These are phyloP conservation scores for Anarrhichthys ocellatus DNA, from an alignment of 2,113 vertebrate genomes.

Conservation along the genomic window DNA sequence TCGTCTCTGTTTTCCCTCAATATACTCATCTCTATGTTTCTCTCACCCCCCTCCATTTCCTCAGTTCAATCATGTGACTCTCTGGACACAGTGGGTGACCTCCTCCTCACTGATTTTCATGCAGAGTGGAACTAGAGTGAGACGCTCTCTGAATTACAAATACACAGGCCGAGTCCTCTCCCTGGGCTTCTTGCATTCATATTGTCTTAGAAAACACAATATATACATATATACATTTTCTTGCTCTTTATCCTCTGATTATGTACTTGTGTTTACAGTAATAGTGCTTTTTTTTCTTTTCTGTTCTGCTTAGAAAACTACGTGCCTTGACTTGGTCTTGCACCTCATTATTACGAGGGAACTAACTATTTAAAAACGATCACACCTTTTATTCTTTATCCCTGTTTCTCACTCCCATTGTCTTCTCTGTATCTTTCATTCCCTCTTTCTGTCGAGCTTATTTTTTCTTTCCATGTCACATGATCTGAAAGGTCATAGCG, in stretches of 20 bases:
- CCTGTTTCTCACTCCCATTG: neutral
- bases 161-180: slow-evolving; percentile 22
- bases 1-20: slow-evolving; percentile 54
- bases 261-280: slow-evolving; percentile 3
- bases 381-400: neutral
- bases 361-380: slow-evolving; percentile 13
- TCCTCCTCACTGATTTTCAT: slow-evolving; percentile 62
- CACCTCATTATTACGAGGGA: neutral
- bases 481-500: slow-evolving; percentile 49
- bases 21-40: slow-evolving; percentile 33
- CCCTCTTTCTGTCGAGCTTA: neutral
- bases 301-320: neutral
- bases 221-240: neutral
- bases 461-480: slow-evolving; percentile 22
- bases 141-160: slow-evolving; percentile 67
- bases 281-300: neutral
- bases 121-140: slow-evolving; percentile 61
- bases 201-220: slow-evolving; percentile 7
- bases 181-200: slow-evolving; percentile 15
- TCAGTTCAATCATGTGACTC: slow-evolving; percentile 68
- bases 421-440: neutral
- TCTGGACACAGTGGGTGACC: slow-evolving; percentile 67
- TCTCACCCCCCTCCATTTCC: slow-evolving; percentile 24
- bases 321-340: slow-evolving; percentile 2
- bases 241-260: neutral